A percentile compares a stretch with the other conserved stretches of the same genome.
Evolutionary conservation across 1,140 invertebrate genomes (phyloP).

Genomic region (Hyles euphorbiae): DNA sequence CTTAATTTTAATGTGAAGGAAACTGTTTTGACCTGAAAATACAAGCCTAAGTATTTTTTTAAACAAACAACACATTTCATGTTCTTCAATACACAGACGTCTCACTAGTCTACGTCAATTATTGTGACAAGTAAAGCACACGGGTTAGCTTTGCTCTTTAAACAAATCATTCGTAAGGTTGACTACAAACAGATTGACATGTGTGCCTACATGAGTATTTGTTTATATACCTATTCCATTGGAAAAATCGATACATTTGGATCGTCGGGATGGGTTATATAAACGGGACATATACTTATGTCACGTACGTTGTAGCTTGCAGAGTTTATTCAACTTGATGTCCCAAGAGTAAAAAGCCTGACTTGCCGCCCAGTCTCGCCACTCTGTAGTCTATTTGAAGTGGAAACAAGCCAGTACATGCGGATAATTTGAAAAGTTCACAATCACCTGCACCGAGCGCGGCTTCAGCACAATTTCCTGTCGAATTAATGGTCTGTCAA

Average conservation of each 20-base stretch:
- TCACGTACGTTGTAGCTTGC: constrained; percentile 11
- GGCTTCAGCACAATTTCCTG: constrained; percentile 72
- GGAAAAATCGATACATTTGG: constrained; percentile 8
- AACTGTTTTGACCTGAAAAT: no score
- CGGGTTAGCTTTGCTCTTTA: no score
- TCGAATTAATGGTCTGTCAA: constrained; percentile 75
- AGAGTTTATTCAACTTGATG: constrained; percentile 37
- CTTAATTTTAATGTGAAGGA: no score
- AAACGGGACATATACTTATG: neutral
- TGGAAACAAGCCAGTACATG: constrained; percentile 58
- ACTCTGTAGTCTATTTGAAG: constrained; percentile 44
- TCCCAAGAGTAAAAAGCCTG: constrained; percentile 27
- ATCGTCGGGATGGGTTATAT: neutral
- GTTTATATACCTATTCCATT: neutral
- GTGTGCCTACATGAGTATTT: no score
- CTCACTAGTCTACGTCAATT: no score
- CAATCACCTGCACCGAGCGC: constrained; percentile 65
- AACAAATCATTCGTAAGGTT: no score
- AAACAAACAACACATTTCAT: no score
- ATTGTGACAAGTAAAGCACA: no score
- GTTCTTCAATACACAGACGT: no score
- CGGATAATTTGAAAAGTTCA: constrained; percentile 74
- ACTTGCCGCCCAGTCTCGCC: constrained; percentile 19
- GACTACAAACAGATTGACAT: no score
- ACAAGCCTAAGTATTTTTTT: no score